These are phyloP conservation scores for Physocephala rufipes DNA, from an alignment of 2,888 invertebrate genomes.

Conservation along the genomic window DNA sequence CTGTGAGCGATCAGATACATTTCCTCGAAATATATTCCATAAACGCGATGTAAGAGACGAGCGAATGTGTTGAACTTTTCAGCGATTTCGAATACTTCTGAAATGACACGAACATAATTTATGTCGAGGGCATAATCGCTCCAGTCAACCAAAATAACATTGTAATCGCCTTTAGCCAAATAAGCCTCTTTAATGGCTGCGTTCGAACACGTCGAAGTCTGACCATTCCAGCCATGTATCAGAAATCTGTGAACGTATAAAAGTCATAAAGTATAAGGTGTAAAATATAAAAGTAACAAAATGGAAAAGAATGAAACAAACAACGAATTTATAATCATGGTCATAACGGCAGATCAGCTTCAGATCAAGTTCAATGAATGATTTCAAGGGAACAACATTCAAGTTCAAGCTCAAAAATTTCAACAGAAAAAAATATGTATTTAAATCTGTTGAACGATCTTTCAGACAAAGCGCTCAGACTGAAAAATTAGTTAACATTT, in stretches of 20 bases:
- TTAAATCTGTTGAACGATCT: not conserved
- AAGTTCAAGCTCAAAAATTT: conserved; percentile 5
- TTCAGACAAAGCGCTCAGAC: not conserved
- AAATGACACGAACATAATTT: conserved; percentile 49
- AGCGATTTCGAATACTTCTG: conserved; percentile 49
- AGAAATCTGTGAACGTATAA: conserved; percentile 44
- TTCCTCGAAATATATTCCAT: conserved; percentile 40
- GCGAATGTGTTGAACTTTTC: conserved; percentile 50
- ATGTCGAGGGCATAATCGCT: conserved; percentile 49
- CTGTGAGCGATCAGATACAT: conserved; percentile 58
- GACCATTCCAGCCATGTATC: conserved; percentile 52
- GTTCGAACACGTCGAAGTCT: conserved; percentile 50
- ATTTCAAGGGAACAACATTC: not conserved
- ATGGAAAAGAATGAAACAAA: not conserved
- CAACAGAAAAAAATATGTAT: too few species aligned
- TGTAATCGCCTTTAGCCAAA: conserved; percentile 50
- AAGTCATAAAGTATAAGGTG: too few species aligned
- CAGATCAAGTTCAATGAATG: not conserved
- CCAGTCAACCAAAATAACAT: conserved; percentile 56
- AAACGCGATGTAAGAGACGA: conserved; percentile 46
- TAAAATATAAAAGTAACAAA: too few species aligned
- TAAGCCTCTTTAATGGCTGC: conserved; percentile 52
- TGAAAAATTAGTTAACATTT: not conserved
- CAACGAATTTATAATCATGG: not conserved
- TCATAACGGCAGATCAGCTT: not conserved